Percentiles rank a stretch among this genome's conserved stretches.
Conservation (phyloP, 2,888 invertebrate species). For the Drosophila falleni region DNA sequence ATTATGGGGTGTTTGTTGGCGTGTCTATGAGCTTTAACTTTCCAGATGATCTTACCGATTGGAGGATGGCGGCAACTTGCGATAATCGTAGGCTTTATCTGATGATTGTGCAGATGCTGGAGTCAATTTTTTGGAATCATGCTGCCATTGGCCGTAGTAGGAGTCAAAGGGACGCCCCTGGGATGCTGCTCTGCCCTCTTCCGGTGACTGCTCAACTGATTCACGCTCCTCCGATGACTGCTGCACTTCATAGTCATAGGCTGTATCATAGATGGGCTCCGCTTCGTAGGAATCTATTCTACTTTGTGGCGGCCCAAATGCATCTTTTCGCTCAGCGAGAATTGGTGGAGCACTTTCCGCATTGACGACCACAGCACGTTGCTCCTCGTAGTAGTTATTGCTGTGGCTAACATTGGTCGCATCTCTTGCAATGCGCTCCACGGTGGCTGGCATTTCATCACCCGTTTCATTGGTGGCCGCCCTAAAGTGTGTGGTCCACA, state of each 20-base stretch:
- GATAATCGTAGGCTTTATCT: slow-evolving; percentile 42
- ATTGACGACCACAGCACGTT: slow-evolving; percentile 67
- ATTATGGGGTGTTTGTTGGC: too few species aligned
- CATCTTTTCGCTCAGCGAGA: slow-evolving; percentile 45
- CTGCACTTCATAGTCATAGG: slow-evolving; percentile 53
- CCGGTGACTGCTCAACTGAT: slow-evolving; percentile 4
- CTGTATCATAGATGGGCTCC: slow-evolving; percentile 54
- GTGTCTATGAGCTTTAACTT: too few species aligned
- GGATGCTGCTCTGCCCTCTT: slow-evolving; percentile 55
- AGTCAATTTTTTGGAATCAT: slow-evolving; percentile 26
- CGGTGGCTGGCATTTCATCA: slow-evolving; percentile 49
- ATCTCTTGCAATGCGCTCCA: slow-evolving; percentile 63
- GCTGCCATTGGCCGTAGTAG: slow-evolving; percentile 59
- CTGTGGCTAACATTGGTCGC: slow-evolving; percentile 41
- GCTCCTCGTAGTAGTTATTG: slow-evolving; percentile 68
- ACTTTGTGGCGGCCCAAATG: slow-evolving; percentile 46
- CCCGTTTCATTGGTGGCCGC: slow-evolving; percentile 33
- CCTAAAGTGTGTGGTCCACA: slow-evolving; percentile 57
- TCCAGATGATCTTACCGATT: slow-evolving; percentile 64
- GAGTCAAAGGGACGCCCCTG: slow-evolving; percentile 52
- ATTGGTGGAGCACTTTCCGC: slow-evolving; percentile 50
- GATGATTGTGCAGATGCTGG: slow-evolving; percentile 31
- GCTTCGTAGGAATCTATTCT: slow-evolving; percentile 54
- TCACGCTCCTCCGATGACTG: slow-evolving; percentile 25
- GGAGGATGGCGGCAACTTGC: slow-evolving; percentile 49